Base-by-base conservation (phyloP, 2,888 invertebrate species). In the Amphipyra berbera region DNA sequence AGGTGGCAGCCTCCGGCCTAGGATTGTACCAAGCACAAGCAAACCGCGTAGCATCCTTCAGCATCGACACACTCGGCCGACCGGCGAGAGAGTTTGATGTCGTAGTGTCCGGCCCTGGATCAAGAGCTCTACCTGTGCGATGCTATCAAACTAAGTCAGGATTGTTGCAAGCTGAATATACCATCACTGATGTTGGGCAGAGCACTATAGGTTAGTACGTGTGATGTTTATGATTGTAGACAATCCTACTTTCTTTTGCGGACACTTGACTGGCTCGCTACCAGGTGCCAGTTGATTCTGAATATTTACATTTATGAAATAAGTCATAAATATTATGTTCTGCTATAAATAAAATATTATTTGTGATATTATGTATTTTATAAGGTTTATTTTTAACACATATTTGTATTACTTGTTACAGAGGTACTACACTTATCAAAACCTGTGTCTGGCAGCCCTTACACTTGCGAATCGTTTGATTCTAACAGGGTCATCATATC, bases 71-170 rank as follows among this genome's bases (percentile, higher is more conserved):
- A 0, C 95, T 98, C 7, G 98, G 98, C 5, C 95, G 97, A 49
- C 97, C 97, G 1, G 97, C 97, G 0, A 95, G 98, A 59, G 98
- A 98, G 87, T 98, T 98, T 85, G 98, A 98, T 88, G 98, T 98
- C 0, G 97, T 98, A 0, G 97, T 98, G 1, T 97, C 97, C 0
- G 97, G 97, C 0, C 97, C 97, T 0, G 97, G 97, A 7, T 96
- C 97, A 0, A 95, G 97, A 70, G 97, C 98, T 0, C 95, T 99
- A 44, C 98, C 98, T 0, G 98, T 99, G 3, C 90, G 98, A 61
- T 99, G 99, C 86, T 99, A 99, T 89, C 98, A 98, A 87, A 99
- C 99, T 67, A 98, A 99, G 84, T 98, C 99, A 67, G 99, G 99
- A 1, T 97, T 98, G 83, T 95, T 99, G 59, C 97, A 98, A 87